A percentile compares a stretch with the other conserved stretches of the same genome.
phyloP scores from a whole-genome alignment of 2,113 vertebrate genomes.

The Thermophis baileyi region DNA sequence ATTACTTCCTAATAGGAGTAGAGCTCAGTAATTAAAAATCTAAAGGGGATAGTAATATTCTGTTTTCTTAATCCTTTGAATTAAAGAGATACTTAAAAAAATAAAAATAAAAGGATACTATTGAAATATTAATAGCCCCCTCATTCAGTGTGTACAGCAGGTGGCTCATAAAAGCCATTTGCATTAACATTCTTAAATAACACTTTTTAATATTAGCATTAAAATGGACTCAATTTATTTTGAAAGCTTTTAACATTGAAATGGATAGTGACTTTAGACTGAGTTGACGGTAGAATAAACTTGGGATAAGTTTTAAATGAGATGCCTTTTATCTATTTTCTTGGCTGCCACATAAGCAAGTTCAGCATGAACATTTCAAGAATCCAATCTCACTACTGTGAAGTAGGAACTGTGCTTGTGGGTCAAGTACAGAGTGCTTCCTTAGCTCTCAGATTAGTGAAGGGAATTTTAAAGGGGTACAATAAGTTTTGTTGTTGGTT shows the following conservation, averaged over 20 bases:
- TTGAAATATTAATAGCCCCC: constrained; percentile 13
- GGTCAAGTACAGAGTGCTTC: not conserved
- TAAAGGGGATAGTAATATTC: not conserved
- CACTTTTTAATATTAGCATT: constrained; percentile 2
- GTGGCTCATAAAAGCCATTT: constrained; percentile 17
- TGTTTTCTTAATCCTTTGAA: not conserved
- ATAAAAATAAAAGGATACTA: constrained; percentile 5
- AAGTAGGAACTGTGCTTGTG: not conserved
- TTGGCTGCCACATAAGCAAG: not conserved
- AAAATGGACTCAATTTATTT: constrained; percentile 28
- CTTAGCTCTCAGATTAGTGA: not conserved
- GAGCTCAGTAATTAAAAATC: not conserved
- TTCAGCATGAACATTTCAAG: not conserved
- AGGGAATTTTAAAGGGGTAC: not conserved
- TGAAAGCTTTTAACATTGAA: not conserved
- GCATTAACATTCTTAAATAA: constrained; percentile 18
- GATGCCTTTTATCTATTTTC: not conserved
- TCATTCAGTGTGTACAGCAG: not conserved
- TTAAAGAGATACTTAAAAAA: not conserved
- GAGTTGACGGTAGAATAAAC: not conserved
- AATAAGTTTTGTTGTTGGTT: too few relatives aligned
- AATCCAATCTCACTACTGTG: not conserved
- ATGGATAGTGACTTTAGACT: not conserved
- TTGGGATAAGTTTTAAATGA: not conserved
- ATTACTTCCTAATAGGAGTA: not conserved